Base-by-base conservation (phyloP, 2,113 vertebrate species). In the Gallinago jamesoni region DNA sequence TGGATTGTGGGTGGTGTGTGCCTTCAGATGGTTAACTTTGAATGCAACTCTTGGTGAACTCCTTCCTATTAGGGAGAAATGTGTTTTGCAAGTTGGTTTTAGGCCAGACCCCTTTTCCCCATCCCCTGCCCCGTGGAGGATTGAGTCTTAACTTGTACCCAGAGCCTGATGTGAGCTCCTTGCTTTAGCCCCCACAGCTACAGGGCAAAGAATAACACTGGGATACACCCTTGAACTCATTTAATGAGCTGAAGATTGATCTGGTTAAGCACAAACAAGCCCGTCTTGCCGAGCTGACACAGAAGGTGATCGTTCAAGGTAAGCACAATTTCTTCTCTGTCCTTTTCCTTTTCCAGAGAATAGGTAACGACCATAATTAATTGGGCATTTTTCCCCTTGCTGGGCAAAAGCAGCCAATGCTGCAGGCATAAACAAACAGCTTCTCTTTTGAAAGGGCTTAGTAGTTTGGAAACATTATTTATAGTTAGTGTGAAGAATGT, bases 391-490 rank as follows among this genome's bases (percentile, higher is more conserved):
- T 22, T 83, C 80, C 47, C 35, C 21, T 53, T 87, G 27, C 41
- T 84, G 89, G 87, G 47, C 47, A 75, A 78, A 93, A 87, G 25
- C 41, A 74, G 69, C 59, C 57, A 48, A 57, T 80, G 95, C 85
- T 85, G 31, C 10, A 1, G 94, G 96, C 83, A 50, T 88, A 93
- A 97, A 95, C 82, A 93, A 95, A 86, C 45, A 88, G 9, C 41
- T 69, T 91, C 72, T 90, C n/a, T 92, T 85, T 83, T 73, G 45
- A 69, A 31, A 86, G 20, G 80, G 8, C 13, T 64, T 90, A 7
- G 37, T 68, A 37, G 20, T 93, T 88, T 92, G 59, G 79, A 92
- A 93, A 57, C 43, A 25, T 33, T 35, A 31, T 72, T 25, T 23
- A 2, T 24, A 92, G 64, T 30, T 45, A 56, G 33, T 7, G 12